These are phyloP conservation scores for Zaprionus inermis DNA, from an alignment of 1,140 invertebrate genomes.

Conservation along the genomic window DNA sequence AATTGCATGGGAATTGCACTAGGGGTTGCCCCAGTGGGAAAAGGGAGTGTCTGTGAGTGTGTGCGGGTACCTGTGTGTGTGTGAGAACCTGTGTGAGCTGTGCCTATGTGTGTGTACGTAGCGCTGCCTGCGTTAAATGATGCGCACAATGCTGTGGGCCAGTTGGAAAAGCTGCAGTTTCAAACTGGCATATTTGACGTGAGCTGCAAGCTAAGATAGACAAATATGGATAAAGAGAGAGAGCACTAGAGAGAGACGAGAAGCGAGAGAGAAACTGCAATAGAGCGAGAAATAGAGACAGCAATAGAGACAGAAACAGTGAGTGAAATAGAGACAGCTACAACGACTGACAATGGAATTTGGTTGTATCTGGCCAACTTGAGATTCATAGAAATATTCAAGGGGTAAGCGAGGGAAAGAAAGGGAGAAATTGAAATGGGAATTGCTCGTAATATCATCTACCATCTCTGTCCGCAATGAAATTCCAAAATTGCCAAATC, in stretches of 20 bases:
- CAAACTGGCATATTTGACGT: conserved; percentile 10
- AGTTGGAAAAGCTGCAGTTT: conserved; percentile 23
- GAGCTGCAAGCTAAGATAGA: conserved; percentile 1
- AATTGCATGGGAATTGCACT: conserved; percentile 32
- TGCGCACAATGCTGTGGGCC: conserved; percentile 36
- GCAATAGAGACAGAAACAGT: no score
- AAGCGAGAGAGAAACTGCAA: background rate
- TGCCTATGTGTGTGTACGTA: background rate
- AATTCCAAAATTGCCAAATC: conserved; percentile 9
- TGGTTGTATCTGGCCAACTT: conserved; percentile 4
- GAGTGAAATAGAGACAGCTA: background rate
- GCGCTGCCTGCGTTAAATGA: conserved; percentile 27
- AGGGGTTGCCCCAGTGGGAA: background rate
- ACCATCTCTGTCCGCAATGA: conserved; percentile 7
- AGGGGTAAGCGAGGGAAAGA: no score
- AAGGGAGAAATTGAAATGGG: background rate
- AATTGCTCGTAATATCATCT: conserved; percentile 12
- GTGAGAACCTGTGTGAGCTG: background rate
- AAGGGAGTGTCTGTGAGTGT: background rate
- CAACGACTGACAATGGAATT: background rate
- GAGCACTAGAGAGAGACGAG: background rate
- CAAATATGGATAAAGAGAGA: background rate
- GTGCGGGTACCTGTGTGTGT: background rate
- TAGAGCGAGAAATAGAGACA: background rate
- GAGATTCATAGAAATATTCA: conserved; percentile 13